A percentile compares a stretch with the other conserved stretches of the same genome.
Conservation (phyloP, 2,797 vertebrate species). For the Harpagifer antarcticus region DNA sequence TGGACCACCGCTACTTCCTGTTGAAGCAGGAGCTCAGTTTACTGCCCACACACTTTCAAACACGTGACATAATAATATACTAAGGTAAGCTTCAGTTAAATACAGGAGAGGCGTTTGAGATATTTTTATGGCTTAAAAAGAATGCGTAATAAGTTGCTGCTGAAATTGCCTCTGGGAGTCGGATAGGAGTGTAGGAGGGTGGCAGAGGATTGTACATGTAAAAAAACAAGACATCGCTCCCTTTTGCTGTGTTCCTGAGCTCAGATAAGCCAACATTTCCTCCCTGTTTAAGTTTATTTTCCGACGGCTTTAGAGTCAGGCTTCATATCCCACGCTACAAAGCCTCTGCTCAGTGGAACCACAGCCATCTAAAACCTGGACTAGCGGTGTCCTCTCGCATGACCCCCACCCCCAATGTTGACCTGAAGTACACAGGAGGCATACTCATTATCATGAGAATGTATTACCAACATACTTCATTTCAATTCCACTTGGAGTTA, state of each 20-base stretch:
- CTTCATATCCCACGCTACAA: conserved; percentile 72
- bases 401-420: conserved; percentile 69
- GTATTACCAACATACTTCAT: conserved; percentile 9
- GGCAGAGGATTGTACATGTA: conserved; percentile 63
- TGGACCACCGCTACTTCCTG: conserved; percentile 63
- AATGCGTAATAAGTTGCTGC: conserved; percentile 62
- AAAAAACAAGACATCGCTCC: conserved; percentile 22
- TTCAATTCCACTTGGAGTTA: conserved; percentile 35
- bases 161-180: conserved; percentile 72
- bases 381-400: conserved; percentile 58
- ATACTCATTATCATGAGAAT: conserved; percentile 9
- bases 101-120: conserved; percentile 70
- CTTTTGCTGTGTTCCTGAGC: conserved; percentile 71
- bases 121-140: conserved; percentile 71
- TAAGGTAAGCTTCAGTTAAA: conserved; percentile 78
- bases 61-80: conserved; percentile 73
- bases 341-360: conserved; percentile 67
- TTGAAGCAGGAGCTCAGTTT: conserved; percentile 41
- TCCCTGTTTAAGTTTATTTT: conserved; percentile 82
- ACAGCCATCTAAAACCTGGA: conserved; percentile 69
- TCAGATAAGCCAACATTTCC: conserved; percentile 83
- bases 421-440: conserved; percentile 60
- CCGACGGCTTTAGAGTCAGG: conserved; percentile 70
- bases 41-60: conserved; percentile 66
- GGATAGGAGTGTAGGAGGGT: conserved; percentile 66